Base-by-base conservation (phyloP, 2,888 invertebrate species). In the Calameuta filiformis region DNA sequence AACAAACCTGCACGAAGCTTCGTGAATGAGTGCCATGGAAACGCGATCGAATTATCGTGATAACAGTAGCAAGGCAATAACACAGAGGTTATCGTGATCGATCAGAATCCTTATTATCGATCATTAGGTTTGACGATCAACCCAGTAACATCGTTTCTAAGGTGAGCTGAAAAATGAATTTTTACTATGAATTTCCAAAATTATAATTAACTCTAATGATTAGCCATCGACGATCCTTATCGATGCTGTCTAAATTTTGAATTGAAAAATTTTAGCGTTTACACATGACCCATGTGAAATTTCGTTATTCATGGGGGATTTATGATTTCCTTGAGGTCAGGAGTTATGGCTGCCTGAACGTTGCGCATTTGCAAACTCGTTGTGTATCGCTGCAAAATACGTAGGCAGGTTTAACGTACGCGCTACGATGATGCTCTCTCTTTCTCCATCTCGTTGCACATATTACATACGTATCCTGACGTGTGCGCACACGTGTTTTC, bases 11-110 rank as follows among this genome's bases (percentile, higher is more conserved):
- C 75, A 71, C 71, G 71, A 31, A 31, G 31, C 71, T 31, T 34
- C 31, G 31, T 34, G 71, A 71, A 71, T 71, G 71, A 71, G 31
- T 12, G 23, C 12, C 33, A 12, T 34, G 31, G 33, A 31, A 34
- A 84, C 85, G 80, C 83, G 83, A 86, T 87, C 85, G 84, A 79
- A 85, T 87, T 88, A 87, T 87, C 87, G 83, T 83, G 86, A 87
- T 87, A 56, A 56, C 56, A 2, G 56, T 4, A 56, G 56, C 9
- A 56, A 56, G 40, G 15, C 40, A 15, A 6, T 40, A 40, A 23
- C 23, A 15, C 23, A 40, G 23, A 56, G 56, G 56, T 56, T 56
- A 56, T 56, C 56, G 23, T 1, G 56, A 56, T 56, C 56, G 23
- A 56, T 23, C 23, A 4, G 23, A 9, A 56, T 56, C 56, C 9